Percentiles rank a stretch among this genome's conserved stretches.
These are phyloP conservation scores for Lontra canadensis DNA, from an alignment of 2,113 vertebrate species.

Conservation along the genomic window DNA sequence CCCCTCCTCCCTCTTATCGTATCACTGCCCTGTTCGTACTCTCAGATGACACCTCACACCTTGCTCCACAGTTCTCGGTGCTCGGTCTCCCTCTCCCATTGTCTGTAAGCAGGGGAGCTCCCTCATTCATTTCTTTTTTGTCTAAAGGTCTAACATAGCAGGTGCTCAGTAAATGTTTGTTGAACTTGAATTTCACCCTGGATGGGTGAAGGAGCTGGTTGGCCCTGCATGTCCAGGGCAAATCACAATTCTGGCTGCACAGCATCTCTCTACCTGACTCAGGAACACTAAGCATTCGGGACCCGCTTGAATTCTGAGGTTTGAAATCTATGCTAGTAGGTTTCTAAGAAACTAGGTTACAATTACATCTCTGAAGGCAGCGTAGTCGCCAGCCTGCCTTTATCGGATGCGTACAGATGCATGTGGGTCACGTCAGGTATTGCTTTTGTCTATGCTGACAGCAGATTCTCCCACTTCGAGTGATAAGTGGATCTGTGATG, in stretches of 20 bases:
- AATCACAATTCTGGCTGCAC: not conserved
- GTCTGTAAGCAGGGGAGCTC: not conserved
- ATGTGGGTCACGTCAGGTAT: slow-evolving; percentile 23
- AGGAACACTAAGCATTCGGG: not conserved
- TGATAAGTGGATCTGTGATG: slow-evolving; percentile 45
- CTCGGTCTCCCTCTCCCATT: not conserved
- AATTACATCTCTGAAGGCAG: slow-evolving; percentile 14
- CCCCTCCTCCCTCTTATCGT: too few species aligned
- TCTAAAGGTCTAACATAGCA: not conserved
- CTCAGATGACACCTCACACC: not conserved
- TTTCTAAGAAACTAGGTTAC: slow-evolving; percentile 65
- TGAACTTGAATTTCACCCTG: not conserved
- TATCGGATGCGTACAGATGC: not conserved
- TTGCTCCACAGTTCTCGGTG: not conserved
- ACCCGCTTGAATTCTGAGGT: not conserved
- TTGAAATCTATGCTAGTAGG: slow-evolving; percentile 63
- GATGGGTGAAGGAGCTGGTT: not conserved
- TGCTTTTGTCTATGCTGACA: slow-evolving; percentile 5
- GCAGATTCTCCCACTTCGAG: not conserved
- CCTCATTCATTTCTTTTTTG: not conserved
- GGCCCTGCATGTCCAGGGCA: not conserved
- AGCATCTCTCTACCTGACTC: not conserved
- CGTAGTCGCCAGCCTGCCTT: not conserved
- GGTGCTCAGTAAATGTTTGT: not conserved
- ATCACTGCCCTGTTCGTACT: not conserved